A percentile compares a stretch with the other conserved stretches of the same genome.
Conservation (phyloP, 64 coral and sea anemone species). For the Pocillopora damicornis region DNA sequence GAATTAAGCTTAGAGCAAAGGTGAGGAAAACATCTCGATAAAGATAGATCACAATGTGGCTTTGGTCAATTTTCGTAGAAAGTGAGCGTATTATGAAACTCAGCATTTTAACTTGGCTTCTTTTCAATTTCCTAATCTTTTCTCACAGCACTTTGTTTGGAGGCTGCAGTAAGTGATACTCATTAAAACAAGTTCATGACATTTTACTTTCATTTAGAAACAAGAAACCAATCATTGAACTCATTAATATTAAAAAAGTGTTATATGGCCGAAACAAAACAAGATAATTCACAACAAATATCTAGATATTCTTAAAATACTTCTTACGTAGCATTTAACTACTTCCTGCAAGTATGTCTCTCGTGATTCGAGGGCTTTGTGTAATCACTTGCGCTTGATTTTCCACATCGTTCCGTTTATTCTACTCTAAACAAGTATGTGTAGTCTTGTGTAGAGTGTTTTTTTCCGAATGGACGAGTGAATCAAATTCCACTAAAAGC, state of each 20-base stretch:
- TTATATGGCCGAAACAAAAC: background rate
- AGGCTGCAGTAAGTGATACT: background rate
- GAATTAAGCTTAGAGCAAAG: no score
- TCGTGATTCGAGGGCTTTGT: background rate
- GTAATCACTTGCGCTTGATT: constrained; percentile 6
- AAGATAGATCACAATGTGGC: no score
- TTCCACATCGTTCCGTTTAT: background rate
- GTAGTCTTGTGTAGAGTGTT: background rate
- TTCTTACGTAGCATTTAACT: background rate
- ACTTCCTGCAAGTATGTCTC: background rate
- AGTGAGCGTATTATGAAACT: no score
- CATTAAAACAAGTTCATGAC: background rate
- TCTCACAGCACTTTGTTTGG: no score
- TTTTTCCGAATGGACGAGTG: background rate
- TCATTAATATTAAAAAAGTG: no score
- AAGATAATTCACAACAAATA: background rate
- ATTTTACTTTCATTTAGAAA: background rate
- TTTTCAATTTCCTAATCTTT: no score
- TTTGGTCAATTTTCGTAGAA: no score
- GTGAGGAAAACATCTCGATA: no score
- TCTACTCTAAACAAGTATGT: background rate
- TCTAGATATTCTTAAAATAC: constrained; percentile 15
- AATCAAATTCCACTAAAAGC: background rate
- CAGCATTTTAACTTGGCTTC: no score
- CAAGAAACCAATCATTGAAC: background rate